phyloP scores from a whole-genome alignment of 2,113 vertebrate species.

The Chamaetylas fuelleborni region DNA sequence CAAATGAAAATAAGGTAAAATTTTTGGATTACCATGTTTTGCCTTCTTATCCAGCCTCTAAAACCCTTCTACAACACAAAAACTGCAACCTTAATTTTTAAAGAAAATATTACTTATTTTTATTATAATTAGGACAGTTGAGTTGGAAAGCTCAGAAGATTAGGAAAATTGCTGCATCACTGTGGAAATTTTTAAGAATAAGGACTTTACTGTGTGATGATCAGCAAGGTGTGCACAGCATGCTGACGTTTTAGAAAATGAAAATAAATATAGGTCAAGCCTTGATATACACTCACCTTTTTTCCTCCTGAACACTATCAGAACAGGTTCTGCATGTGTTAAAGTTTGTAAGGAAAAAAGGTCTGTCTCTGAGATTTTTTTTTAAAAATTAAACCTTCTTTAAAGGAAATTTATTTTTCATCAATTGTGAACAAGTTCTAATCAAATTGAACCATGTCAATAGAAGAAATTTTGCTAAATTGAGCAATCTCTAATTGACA shows the following conservation, averaged over 20 bases:
- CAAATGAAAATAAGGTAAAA: background rate
- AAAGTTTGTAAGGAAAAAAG: background rate
- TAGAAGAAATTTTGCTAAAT: background rate
- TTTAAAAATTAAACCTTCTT: background rate
- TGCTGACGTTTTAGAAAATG: background rate
- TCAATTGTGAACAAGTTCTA: background rate
- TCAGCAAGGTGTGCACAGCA: background rate
- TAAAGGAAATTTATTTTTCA: background rate
- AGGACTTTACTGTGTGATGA: background rate
- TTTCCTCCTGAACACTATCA: background rate
- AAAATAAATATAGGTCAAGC: background rate
- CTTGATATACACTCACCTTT: background rate
- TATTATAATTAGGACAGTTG: background rate
- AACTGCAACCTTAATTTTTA: background rate
- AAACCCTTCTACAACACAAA: background rate
- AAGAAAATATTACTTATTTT: background rate
- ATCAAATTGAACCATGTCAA: background rate
- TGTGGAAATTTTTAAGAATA: background rate
- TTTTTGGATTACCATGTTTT: background rate
- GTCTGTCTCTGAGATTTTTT: accelerated
- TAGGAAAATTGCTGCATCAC: background rate
- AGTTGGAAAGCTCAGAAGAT: background rate
- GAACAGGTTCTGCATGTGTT: background rate
- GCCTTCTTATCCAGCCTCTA: background rate
- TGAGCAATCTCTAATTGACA: background rate